phyloP scores from a whole-genome alignment of 2,113 vertebrate species.

The Chaenogobius annularis region DNA sequence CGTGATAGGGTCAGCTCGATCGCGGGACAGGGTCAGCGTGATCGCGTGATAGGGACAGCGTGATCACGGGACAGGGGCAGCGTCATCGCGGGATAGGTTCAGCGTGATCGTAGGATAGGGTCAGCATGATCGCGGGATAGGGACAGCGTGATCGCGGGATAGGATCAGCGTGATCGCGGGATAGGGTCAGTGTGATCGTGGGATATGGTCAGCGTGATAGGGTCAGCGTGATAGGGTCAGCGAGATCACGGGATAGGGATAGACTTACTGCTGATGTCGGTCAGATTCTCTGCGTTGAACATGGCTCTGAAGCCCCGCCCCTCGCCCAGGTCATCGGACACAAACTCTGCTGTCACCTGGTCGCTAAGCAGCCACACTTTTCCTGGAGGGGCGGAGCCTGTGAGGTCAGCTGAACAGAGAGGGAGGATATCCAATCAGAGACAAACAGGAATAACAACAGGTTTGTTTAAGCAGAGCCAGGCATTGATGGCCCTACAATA shows the following conservation, averaged over 20 bases:
- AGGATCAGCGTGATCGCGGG: too few species aligned
- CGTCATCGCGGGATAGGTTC: too few species aligned
- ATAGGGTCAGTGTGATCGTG: not conserved
- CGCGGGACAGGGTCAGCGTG: too few species aligned
- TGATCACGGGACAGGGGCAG: too few species aligned
- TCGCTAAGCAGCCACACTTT: conserved; percentile 82
- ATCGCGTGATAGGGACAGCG: too few species aligned
- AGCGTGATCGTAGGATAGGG: too few species aligned
- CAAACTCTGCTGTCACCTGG: conserved; percentile 82
- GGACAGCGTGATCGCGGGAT: too few species aligned
- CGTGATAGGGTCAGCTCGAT: too few species aligned
- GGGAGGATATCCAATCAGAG: not conserved
- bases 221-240: not conserved
- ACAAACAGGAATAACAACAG: not conserved
- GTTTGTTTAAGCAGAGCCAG: too few species aligned
- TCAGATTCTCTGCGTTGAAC: conserved; percentile 73
- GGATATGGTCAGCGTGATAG: not conserved
- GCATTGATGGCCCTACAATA: too few species aligned
- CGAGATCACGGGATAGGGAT: not conserved
- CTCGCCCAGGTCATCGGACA: conserved; percentile 68
- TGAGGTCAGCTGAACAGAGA: conserved; percentile 79
- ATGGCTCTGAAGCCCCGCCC: conserved; percentile 81
- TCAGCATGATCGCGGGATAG: too few species aligned
- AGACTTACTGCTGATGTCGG: conserved; percentile 76
- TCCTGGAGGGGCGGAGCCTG: conserved; percentile 73